A percentile compares a stretch with the other conserved stretches of the same genome.
Conservation (phyloP, 2,888 invertebrate species). For the Platerodrilus igneus region DNA sequence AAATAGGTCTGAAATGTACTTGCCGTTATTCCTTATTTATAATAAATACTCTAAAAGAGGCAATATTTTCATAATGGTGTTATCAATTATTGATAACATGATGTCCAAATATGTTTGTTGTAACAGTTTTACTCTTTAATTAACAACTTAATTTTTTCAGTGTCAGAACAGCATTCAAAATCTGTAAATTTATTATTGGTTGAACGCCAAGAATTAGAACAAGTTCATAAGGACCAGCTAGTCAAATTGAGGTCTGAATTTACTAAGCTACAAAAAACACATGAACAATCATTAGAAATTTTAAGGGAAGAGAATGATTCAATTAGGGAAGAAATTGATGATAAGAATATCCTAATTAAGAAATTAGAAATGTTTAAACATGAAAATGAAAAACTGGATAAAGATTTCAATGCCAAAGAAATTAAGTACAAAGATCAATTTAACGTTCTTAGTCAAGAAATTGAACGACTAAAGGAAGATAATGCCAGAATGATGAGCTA, state of each 20-base stretch:
- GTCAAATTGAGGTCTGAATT: slow-evolving; percentile 38
- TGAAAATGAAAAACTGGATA: slow-evolving; percentile 38
- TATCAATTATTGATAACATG: too few relatives aligned
- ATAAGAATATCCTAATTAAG: slow-evolving; percentile 37
- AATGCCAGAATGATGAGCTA: slow-evolving; percentile 37
- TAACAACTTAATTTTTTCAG: too few relatives aligned
- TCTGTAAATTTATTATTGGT: slow-evolving; percentile 35
- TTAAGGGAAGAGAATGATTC: slow-evolving; percentile 46
- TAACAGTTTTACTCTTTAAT: too few relatives aligned
- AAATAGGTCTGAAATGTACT: too few relatives aligned
- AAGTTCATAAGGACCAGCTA: slow-evolving; percentile 40
- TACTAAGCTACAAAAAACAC: slow-evolving; percentile 41
- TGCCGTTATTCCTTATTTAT: too few relatives aligned
- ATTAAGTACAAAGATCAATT: slow-evolving; percentile 34
- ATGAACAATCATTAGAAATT: slow-evolving; percentile 43
- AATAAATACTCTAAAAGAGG: too few relatives aligned
- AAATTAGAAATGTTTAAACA: slow-evolving; percentile 30
- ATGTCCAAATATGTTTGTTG: too few relatives aligned
- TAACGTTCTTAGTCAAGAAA: slow-evolving; percentile 33
- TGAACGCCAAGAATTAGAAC: slow-evolving; percentile 34
- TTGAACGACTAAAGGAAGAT: slow-evolving; percentile 38
- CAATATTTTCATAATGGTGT: too few relatives aligned
- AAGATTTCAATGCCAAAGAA: slow-evolving; percentile 41
- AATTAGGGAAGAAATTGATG: slow-evolving; percentile 44
- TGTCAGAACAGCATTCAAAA: slow-evolving; percentile 41